These are phyloP conservation scores for Lymantria dispar DNA, from an alignment of 2,888 invertebrate species.

Conservation along the genomic window DNA sequence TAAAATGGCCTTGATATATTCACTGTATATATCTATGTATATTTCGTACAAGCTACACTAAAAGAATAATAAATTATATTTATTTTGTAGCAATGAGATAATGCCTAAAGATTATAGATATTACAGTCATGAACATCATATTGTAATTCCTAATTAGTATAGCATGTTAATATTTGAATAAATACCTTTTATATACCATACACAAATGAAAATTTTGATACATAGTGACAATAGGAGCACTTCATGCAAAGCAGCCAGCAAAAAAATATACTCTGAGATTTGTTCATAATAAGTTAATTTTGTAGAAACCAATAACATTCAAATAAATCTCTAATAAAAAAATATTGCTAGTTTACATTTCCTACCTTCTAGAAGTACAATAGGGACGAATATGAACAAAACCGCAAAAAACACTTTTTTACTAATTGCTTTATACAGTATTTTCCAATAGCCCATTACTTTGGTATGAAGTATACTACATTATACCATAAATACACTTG, in stretches of 20 bases:
- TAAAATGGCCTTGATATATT: constrained; percentile 12
- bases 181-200: constrained; percentile 10
- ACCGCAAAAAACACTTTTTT: too few species aligned
- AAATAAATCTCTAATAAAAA: too few species aligned
- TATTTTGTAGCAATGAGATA: background rate
- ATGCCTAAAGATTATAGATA: constrained; percentile 4
- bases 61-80: constrained; percentile 11
- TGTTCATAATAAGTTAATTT: too few species aligned
- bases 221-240: constrained; percentile 28
- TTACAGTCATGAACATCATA: constrained; percentile 21
- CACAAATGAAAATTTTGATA: constrained; percentile 44
- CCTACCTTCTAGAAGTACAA: too few species aligned
- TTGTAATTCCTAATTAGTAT: constrained; percentile 1
- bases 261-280: too few species aligned
- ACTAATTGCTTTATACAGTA: too few species aligned
- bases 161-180: constrained; percentile 1
- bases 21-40: constrained; percentile 17
- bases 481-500: constrained; percentile 37
- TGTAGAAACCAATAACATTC: constrained; percentile 5
- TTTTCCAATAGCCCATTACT: constrained; percentile 49
- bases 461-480: constrained; percentile 50
- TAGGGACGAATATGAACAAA: too few species aligned
- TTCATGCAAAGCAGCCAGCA: too few species aligned
- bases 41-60: constrained; percentile 22
- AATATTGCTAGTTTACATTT: too few species aligned